Percentiles rank a stretch among this genome's conserved stretches.
Evolutionary conservation across 2,888 invertebrate genomes (phyloP).

Genomic region (Eremobia ochroleuca): DNA sequence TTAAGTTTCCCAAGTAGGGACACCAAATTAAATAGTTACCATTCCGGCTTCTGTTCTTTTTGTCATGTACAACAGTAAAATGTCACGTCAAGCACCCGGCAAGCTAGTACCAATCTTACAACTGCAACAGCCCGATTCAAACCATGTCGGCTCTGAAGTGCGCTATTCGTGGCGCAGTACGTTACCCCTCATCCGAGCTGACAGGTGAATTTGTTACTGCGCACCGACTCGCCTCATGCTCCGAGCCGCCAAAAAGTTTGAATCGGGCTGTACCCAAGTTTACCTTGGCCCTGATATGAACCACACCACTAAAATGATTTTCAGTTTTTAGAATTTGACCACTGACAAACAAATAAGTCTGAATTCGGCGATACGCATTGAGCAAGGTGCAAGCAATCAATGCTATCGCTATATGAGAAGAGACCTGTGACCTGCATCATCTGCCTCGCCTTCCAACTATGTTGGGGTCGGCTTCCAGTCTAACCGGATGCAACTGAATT

Average conservation of each 20-base stretch:
- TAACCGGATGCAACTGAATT: too few relatives aligned
- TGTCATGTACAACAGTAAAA: background rate
- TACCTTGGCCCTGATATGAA: background rate
- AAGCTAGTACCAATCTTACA: background rate
- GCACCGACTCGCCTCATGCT: too few relatives aligned
- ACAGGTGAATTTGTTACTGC: too few relatives aligned
- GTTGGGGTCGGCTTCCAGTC: too few relatives aligned
- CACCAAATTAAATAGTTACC: background rate
- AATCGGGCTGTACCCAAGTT: background rate
- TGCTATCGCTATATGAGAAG: background rate
- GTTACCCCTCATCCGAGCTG: too few relatives aligned
- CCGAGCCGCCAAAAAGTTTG: too few relatives aligned
- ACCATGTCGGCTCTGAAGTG: too few relatives aligned
- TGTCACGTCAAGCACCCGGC: background rate
- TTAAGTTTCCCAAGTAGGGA: background rate
- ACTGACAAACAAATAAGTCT: background rate
- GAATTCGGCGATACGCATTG: background rate
- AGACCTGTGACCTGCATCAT: background rate
- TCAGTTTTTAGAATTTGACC: too few relatives aligned
- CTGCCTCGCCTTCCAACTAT: too few relatives aligned
- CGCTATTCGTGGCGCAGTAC: too few relatives aligned
- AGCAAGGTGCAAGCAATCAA: background rate
- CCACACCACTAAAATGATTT: rapidly evolving
- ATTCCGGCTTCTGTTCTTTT: background rate
- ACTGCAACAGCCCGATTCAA: too few relatives aligned